These are phyloP conservation scores for Neelides sp. DNA, from an alignment of 1,140 invertebrate genomes.

Conservation along the genomic window DNA sequence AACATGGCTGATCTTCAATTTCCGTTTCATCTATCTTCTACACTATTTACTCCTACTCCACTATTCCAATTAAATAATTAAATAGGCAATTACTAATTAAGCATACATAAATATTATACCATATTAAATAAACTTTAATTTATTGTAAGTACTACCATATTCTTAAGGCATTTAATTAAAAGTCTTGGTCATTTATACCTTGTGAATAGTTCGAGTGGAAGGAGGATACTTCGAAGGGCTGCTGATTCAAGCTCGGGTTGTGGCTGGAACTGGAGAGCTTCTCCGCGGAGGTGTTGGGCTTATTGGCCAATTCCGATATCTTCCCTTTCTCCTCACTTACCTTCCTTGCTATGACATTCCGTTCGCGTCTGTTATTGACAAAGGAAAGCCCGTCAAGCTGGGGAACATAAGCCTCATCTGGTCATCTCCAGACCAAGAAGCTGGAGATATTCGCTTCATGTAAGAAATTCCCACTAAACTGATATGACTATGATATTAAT, in stretches of 20 bases:
- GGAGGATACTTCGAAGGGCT: constrained; percentile 25
- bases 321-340: constrained; percentile 15
- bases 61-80: too few species aligned
- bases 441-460: constrained; percentile 25
- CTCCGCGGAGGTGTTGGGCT: constrained; percentile 20
- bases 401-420: constrained; percentile 25
- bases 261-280: constrained; percentile 5
- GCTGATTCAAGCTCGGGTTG: constrained; percentile 17
- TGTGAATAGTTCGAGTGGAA: constrained; percentile 22
- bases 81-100: too few species aligned
- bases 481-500: too few species aligned
- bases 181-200: not conserved
- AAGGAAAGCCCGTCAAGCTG: constrained; percentile 12
- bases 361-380: constrained; percentile 22
- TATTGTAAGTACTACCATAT: too few species aligned
- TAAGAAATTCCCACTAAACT: constrained; percentile 13
- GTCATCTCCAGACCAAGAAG: constrained; percentile 23
- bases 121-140: not conserved
- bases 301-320: constrained; percentile 21
- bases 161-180: not conserved
- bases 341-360: constrained; percentile 23
- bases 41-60: too few species aligned
- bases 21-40: too few species aligned
- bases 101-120: too few species aligned
- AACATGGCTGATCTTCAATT: too few species aligned